These are phyloP conservation scores for Bursaphelenchus mucronatus DNA, from an alignment of 1,140 invertebrate species.

Conservation along the genomic window DNA sequence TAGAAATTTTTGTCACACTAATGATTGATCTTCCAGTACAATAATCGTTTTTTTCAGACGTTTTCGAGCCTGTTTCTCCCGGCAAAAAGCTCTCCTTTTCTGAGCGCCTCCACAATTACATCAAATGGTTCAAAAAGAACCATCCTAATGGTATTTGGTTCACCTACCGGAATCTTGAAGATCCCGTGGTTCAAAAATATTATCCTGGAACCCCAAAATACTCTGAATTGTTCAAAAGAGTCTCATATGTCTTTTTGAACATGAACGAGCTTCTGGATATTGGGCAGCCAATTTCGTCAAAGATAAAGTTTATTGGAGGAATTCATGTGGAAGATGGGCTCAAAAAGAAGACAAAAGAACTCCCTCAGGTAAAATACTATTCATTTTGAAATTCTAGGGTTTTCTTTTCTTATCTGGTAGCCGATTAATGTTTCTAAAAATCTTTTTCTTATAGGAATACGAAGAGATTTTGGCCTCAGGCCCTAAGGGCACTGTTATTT, in stretches of 20 bases:
- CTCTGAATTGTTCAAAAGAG: neutral
- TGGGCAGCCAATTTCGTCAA: slow-evolving; percentile 14
- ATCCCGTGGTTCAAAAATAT: slow-evolving; percentile 9
- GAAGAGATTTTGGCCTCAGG: slow-evolving; percentile 1
- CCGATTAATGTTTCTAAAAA: neutral
- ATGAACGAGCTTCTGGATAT: slow-evolving; percentile 8
- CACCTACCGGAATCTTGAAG: neutral
- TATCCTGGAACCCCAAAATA: slow-evolving; percentile 11
- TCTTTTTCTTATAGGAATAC: slow-evolving; percentile 8
- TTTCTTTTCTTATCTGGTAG: no score
- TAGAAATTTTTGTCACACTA: neutral
- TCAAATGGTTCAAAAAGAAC: slow-evolving; percentile 15
- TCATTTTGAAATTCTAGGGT: no score
- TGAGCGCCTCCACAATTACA: neutral
- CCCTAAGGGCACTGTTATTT: slow-evolving; percentile 9
- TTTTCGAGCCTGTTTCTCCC: no score
- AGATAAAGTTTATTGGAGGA: slow-evolving; percentile 24
- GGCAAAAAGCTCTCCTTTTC: no score
- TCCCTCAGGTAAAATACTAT: slow-evolving; percentile 21
- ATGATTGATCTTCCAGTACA: no score
- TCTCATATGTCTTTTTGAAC: slow-evolving; percentile 16
- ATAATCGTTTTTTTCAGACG: no score
- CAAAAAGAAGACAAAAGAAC: neutral
- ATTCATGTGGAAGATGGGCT: neutral
- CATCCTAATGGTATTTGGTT: slow-evolving; percentile 2